Evolutionary conservation across 1,140 invertebrate species (phyloP).

Genomic region (Scaptomyza graminum): DNA sequence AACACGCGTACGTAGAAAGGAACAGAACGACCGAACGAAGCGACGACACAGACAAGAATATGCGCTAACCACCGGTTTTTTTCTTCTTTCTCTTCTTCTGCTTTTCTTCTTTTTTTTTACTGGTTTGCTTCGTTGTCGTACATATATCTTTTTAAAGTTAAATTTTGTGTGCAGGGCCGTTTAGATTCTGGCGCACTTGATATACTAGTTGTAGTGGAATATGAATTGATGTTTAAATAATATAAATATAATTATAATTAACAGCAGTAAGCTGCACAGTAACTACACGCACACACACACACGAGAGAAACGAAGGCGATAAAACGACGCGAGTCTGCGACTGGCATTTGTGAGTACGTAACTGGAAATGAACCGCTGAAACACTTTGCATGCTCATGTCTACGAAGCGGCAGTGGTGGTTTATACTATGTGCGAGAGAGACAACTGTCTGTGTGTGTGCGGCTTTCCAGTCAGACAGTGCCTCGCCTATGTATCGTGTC

Average conservation of each 20-base stretch:
- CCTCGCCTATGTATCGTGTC: slow-evolving; percentile 66
- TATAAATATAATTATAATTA: slow-evolving; percentile 50
- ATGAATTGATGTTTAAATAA: slow-evolving; percentile 36
- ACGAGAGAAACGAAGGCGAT: slow-evolving; percentile 48
- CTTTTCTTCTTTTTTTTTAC: slow-evolving; percentile 53
- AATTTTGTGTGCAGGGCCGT: slow-evolving; percentile 23
- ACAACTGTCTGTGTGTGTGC: slow-evolving; percentile 54
- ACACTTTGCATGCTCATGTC: slow-evolving; percentile 61
- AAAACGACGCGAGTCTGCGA: slow-evolving; percentile 67
- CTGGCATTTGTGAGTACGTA: slow-evolving; percentile 62
- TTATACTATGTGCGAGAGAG: slow-evolving; percentile 53
- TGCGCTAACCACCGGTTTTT: slow-evolving; percentile 78
- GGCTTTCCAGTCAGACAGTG: slow-evolving; percentile 65
- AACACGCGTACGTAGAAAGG: slow-evolving; percentile 44
- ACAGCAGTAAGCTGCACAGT: slow-evolving; percentile 39
- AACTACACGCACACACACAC: slow-evolving; percentile 58
- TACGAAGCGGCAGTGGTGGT: slow-evolving; percentile 64
- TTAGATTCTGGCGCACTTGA: slow-evolving; percentile 26
- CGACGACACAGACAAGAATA: slow-evolving; percentile 59
- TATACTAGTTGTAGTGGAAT: slow-evolving; percentile 28
- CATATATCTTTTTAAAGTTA: slow-evolving; percentile 24
- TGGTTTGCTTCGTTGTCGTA: slow-evolving; percentile 46
- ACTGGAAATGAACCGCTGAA: slow-evolving; percentile 70
- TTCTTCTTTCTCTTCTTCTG: slow-evolving; percentile 63
- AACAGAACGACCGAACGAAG: slow-evolving; percentile 35